Evolutionary conservation across 2,888 invertebrate species (phyloP), one percentile per base, ranked within the genome.

Genomic region (Callimorpha dominula): DNA sequence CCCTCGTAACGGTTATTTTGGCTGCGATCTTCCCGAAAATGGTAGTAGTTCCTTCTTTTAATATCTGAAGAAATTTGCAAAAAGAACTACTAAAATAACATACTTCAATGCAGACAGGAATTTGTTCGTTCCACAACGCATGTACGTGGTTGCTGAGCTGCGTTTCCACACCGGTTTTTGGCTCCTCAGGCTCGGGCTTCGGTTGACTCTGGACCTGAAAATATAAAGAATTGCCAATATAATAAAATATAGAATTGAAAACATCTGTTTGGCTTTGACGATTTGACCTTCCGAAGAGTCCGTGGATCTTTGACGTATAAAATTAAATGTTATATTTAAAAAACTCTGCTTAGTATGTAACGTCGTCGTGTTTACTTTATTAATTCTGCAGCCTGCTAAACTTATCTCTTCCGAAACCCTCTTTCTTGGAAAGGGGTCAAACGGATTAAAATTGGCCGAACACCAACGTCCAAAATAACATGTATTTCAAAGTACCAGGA

Each of bases 71-170:
- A 31, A 31, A 31, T 31, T 31, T 31, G 31, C 31, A 15, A 20
- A 31, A 6, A 52, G 5, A 67, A 52, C 14, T 40, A 71, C 66
- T 57, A 71, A 60, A 50, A 42, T n/a, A 40, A 49, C 57, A 70
- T 65, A 98, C 98, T 93, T 98, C 98, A 77, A 98, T 97, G 90
- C 98, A 98, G 86, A 98, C 95, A 1, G 98, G 97, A 75, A 97
- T 96, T 81, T 96, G 96, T 85, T 97, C 97, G 76, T 96, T 96
- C 97, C 97, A 97, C 83, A 98, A 92, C 74, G 97, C 96, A 81
- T 96, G 93, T 87, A 95, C 93, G 80, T 92, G 94, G 78, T 86
- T 88, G 84, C 85, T 91, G 77, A 95, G 92, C 84, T 91, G 92
- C 49, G 88, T 90, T 78, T 92, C 94, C 68, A 94, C 85, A 11